phyloP scores from a whole-genome alignment of 1,140 invertebrate genomes.

The Hypothenemus hampei region DNA sequence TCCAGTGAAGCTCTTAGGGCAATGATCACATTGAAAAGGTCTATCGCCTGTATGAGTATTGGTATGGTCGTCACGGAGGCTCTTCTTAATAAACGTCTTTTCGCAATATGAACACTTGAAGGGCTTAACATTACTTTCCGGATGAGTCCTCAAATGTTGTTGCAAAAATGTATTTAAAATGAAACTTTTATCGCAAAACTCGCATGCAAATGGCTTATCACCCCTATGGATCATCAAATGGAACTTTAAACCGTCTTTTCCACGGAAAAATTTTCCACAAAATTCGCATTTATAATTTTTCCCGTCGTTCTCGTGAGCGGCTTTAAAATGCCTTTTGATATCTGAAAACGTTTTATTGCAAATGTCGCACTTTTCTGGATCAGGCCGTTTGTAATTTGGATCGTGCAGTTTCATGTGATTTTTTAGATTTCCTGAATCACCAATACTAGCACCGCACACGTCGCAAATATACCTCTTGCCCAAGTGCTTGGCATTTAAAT shows the following conservation, averaged over 20 bases:
- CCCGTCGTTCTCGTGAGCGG: conserved; percentile 19
- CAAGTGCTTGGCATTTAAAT: conserved; percentile 24
- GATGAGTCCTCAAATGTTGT: conserved; percentile 23
- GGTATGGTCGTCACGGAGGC: conserved; percentile 51
- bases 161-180: conserved; percentile 17
- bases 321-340: conserved; percentile 55
- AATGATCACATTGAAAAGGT: conserved; percentile 47
- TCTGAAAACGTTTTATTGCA: conserved; percentile 32
- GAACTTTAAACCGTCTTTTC: conserved; percentile 21
- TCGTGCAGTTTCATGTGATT: conserved; percentile 59
- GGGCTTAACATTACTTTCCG: conserved; percentile 20
- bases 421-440: conserved; percentile 50
- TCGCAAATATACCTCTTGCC: conserved; percentile 20
- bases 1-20: conserved; percentile 54
- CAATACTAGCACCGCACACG: conserved; percentile 67
- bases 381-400: conserved; percentile 54
- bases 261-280: conserved; percentile 18
- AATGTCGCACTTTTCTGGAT: conserved; percentile 35
- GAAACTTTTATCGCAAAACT: conserved; percentile 22
- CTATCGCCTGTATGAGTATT: conserved; percentile 46
- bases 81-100: conserved; percentile 47
- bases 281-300: conserved; percentile 25
- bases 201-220: conserved; percentile 21
- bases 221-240: conserved; percentile 23
- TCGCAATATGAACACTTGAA: conserved; percentile 47